These are phyloP conservation scores for Ochotona curzoniae DNA, from an alignment of 2,113 vertebrate genomes.

Conservation along the genomic window DNA sequence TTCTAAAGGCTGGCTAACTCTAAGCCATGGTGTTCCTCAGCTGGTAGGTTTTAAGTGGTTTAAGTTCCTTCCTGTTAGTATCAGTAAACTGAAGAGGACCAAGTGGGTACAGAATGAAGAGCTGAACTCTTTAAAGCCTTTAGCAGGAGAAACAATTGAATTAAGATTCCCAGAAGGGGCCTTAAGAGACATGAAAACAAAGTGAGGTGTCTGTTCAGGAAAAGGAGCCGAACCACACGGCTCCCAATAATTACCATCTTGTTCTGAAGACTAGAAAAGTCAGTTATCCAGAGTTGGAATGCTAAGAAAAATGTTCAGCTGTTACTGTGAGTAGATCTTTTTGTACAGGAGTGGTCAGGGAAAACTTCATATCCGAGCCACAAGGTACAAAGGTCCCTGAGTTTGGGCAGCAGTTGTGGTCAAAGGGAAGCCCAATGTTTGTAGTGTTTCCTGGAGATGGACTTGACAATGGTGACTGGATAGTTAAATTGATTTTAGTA, in stretches of 20 bases:
- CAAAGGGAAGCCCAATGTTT: not conserved
- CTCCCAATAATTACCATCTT: not conserved
- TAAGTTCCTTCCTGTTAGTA: not conserved
- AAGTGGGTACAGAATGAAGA: not conserved
- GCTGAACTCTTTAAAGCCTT: not conserved
- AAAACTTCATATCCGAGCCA: not conserved
- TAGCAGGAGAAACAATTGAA: not conserved
- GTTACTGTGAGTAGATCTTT: not conserved
- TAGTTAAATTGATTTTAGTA: not conserved
- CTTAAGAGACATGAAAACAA: not conserved
- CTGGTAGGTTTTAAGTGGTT: not conserved
- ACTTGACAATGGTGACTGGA: not conserved
- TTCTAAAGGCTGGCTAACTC: not conserved
- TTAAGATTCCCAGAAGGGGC: not conserved
- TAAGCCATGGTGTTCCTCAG: not conserved
- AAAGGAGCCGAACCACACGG: not conserved
- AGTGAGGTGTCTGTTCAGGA: not conserved
- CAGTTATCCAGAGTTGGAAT: not conserved
- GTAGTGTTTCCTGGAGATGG: not conserved
- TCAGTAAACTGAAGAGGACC: not conserved
- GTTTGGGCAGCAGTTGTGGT: not conserved
- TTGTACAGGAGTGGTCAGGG: not conserved
- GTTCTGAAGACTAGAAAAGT: slow-evolving; percentile 19
- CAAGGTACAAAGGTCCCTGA: too few relatives aligned
- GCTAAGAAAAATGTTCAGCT: slow-evolving; percentile 2